phyloP scores from a whole-genome alignment of 2,888 invertebrate genomes.

The Amblyjoppa fuscipennis region DNA sequence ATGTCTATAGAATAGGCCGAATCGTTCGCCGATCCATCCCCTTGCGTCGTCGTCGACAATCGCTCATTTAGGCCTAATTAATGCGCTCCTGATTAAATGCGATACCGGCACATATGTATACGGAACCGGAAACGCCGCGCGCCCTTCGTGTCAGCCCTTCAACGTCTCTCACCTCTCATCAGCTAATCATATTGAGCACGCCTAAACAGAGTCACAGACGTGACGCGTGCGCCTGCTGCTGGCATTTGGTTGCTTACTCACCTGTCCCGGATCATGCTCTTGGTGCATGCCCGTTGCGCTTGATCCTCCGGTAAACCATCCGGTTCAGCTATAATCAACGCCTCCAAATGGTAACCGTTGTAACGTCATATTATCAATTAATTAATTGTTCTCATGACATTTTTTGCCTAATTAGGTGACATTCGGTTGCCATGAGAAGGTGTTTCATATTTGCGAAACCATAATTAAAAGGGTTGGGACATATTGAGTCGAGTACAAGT shows the following conservation, averaged over 20 bases:
- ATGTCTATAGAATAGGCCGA: background rate
- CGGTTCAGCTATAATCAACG: background rate
- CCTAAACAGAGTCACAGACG: constrained; percentile 39
- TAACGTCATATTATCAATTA: no score
- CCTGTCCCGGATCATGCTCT: background rate
- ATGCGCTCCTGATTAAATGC: constrained; percentile 55
- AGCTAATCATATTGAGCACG: constrained; percentile 45
- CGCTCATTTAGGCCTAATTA: constrained; percentile 37
- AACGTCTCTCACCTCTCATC: constrained; percentile 22
- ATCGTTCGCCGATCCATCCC: constrained; percentile 1
- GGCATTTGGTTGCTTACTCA: constrained; percentile 7
- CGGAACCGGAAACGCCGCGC: background rate
- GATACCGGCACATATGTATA: constrained; percentile 23
- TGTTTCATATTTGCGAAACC: no score
- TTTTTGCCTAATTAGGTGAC: no score
- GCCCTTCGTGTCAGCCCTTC: background rate
- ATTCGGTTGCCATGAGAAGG: no score
- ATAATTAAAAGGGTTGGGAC: no score
- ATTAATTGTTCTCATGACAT: no score
- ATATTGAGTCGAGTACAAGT: no score
- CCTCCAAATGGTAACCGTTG: background rate
- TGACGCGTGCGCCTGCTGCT: constrained; percentile 22
- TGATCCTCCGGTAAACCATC: background rate
- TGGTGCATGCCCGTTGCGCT: background rate
- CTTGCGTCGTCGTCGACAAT: constrained; percentile 3